Evolutionary conservation across 2,113 vertebrate species (phyloP).

Genomic region (Prochilodus magdalenae): DNA sequence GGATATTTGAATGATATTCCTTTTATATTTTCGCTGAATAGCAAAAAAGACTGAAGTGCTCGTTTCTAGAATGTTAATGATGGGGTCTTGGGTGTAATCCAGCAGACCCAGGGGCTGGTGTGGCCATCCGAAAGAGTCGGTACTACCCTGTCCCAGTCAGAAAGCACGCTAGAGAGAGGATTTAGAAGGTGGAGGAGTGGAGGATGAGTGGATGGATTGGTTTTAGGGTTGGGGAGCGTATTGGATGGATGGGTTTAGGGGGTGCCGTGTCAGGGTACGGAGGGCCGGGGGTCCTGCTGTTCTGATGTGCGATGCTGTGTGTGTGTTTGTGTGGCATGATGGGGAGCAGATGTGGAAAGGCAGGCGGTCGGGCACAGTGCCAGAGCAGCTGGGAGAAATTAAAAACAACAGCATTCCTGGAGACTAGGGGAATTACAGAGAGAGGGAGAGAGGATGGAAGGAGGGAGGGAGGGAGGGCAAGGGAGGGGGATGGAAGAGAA

Average conservation of each 20-base stretch:
- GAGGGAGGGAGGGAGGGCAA: slow-evolving; percentile 43
- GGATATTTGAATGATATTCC: not conserved
- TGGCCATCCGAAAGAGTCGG: not conserved
- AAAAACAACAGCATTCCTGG: slow-evolving; percentile 83
- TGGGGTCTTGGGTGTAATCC: not conserved
- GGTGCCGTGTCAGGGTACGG: slow-evolving; percentile 57
- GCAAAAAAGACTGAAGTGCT: too few species aligned
- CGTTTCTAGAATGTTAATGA: not conserved
- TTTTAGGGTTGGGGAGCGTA: slow-evolving; percentile 30
- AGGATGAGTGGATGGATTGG: slow-evolving; percentile 40
- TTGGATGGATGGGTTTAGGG: slow-evolving; percentile 48
- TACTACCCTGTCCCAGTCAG: not conserved
- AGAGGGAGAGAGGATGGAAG: slow-evolving; percentile 40
- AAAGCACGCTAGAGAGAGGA: slow-evolving; percentile 56
- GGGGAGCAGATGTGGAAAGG: slow-evolving; percentile 90
- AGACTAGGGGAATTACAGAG: slow-evolving; percentile 81
- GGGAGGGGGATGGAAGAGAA: slow-evolving; percentile 33
- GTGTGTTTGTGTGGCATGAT: slow-evolving; percentile 85
- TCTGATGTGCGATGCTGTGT: slow-evolving; percentile 78
- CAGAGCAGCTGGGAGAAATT: slow-evolving; percentile 88
- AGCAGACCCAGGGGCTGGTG: not conserved
- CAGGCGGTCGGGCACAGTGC: slow-evolving; percentile 83
- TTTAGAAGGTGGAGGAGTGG: slow-evolving; percentile 61
- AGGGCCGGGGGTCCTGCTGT: slow-evolving; percentile 70
- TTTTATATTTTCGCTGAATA: not conserved